Percentiles rank a stretch among this genome's conserved stretches.
Conservation (phyloP, 1,140 invertebrate genomes). For the Drosophila nebulosa region DNA sequence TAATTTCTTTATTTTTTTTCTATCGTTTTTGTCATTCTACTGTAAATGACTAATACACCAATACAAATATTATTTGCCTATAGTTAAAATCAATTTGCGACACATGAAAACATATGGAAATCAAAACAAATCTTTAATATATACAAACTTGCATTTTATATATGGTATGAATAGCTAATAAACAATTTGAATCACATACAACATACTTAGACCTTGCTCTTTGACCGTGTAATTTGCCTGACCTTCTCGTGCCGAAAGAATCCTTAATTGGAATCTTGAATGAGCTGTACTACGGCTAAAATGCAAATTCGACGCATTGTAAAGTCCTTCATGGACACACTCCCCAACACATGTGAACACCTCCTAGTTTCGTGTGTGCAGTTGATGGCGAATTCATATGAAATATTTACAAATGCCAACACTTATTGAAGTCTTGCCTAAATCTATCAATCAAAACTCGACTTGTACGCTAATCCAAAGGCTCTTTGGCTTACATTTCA, state of each 20-base stretch:
- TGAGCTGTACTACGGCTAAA: slow-evolving; percentile 26
- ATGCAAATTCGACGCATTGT: slow-evolving; percentile 44
- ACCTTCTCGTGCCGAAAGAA: slow-evolving; percentile 63
- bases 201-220: slow-evolving; percentile 23
- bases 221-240: slow-evolving; percentile 57
- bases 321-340: slow-evolving; percentile 21
- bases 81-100: slow-evolving; percentile 55
- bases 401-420: slow-evolving; percentile 71
- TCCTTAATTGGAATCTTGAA: slow-evolving; percentile 47
- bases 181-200: slow-evolving; percentile 63
- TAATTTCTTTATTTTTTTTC: background rate
- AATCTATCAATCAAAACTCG: slow-evolving; percentile 55
- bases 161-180: slow-evolving; percentile 71
- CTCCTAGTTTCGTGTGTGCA: background rate
- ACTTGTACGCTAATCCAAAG: slow-evolving; percentile 16
- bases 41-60: slow-evolving; percentile 1
- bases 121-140: slow-evolving; percentile 59
- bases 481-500: slow-evolving; percentile 24
- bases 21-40: slow-evolving; percentile 1
- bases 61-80: slow-evolving; percentile 29
- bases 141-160: slow-evolving; percentile 55
- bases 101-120: slow-evolving; percentile 28
- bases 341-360: background rate
- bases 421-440: slow-evolving; percentile 31
- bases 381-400: slow-evolving; percentile 14